Conservation (phyloP, 2,888 invertebrate species). For the Plebejus argus region DNA sequence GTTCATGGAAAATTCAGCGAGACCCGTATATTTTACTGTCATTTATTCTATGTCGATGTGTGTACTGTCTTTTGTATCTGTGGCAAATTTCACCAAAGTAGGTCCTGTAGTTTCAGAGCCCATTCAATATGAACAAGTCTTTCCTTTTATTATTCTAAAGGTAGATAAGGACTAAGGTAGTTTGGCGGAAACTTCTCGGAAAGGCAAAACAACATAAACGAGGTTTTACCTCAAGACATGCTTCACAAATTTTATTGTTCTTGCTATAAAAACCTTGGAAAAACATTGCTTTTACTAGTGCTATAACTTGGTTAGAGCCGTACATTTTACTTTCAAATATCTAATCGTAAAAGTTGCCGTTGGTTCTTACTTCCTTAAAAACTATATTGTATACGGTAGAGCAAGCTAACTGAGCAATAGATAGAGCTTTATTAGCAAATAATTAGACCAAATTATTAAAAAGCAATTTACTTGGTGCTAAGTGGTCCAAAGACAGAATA, state of each 20-base stretch:
- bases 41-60: too few relatives aligned
- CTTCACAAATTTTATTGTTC: slow-evolving; percentile 21
- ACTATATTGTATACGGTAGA: slow-evolving; percentile 5
- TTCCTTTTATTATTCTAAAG: not conserved
- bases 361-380: slow-evolving; percentile 18
- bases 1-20: too few relatives aligned
- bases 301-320: slow-evolving; percentile 6
- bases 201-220: not conserved
- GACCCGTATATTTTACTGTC: too few relatives aligned
- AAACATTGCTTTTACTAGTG: slow-evolving; percentile 14
- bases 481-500: not conserved
- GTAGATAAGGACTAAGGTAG: not conserved
- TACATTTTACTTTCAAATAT: slow-evolving; percentile 17
- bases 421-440: not conserved
- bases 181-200: not conserved
- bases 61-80: too few relatives aligned
- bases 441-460: not conserved
- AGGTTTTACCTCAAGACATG: slow-evolving; percentile 1
- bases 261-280: slow-evolving; percentile 21
- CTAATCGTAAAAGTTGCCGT: slow-evolving; percentile 18
- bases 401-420: not conserved
- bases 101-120: not conserved
- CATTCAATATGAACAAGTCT: not conserved
- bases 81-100: too few relatives aligned
- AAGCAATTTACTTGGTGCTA: not conserved